phyloP scores from a whole-genome alignment of 1,140 invertebrate species.

The Drosophila insularis region DNA sequence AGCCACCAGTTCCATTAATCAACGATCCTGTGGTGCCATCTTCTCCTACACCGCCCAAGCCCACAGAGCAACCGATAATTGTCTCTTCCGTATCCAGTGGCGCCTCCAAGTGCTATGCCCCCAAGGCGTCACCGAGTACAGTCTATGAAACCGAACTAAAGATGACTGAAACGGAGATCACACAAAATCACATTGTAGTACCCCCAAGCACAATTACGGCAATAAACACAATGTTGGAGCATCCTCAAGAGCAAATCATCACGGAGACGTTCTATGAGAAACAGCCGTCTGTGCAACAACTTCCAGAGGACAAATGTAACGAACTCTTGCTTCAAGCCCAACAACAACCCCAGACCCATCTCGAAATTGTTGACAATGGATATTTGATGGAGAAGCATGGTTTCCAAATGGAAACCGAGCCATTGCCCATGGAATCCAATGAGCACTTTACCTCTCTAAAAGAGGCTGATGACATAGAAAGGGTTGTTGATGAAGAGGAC shows the following conservation, averaged over 20 bases:
- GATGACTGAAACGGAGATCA: constrained; percentile 49
- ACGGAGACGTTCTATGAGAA: constrained; percentile 53
- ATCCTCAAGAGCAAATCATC: constrained; percentile 60
- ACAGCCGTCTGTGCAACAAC: constrained; percentile 28
- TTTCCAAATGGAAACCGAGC: constrained; percentile 34
- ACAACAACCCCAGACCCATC: constrained; percentile 43
- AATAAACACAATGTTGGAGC: constrained; percentile 60
- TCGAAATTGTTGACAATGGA: constrained; percentile 45
- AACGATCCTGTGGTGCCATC: constrained; percentile 48
- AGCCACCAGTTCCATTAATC: constrained; percentile 53
- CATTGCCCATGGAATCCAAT: neutral
- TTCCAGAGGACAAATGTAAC: constrained; percentile 31
- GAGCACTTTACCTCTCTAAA: constrained; percentile 44
- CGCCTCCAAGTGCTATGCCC: constrained; percentile 34
- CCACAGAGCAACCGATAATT: constrained; percentile 42
- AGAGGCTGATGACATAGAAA: constrained; percentile 23
- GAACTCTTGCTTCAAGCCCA: constrained; percentile 56
- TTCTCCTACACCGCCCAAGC: constrained; percentile 58
- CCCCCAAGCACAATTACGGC: constrained; percentile 27
- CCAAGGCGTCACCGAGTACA: constrained; percentile 40
- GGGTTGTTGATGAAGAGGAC: constrained; percentile 68
- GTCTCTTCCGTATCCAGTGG: constrained; percentile 19
- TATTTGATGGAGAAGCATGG: constrained; percentile 59
- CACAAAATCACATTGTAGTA: constrained; percentile 47
- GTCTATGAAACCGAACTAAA: constrained; percentile 66